A percentile compares a stretch with the other conserved stretches of the same genome.
phyloP scores from a whole-genome alignment of 2,113 vertebrate species.

The Ctenomys sociabilis region DNA sequence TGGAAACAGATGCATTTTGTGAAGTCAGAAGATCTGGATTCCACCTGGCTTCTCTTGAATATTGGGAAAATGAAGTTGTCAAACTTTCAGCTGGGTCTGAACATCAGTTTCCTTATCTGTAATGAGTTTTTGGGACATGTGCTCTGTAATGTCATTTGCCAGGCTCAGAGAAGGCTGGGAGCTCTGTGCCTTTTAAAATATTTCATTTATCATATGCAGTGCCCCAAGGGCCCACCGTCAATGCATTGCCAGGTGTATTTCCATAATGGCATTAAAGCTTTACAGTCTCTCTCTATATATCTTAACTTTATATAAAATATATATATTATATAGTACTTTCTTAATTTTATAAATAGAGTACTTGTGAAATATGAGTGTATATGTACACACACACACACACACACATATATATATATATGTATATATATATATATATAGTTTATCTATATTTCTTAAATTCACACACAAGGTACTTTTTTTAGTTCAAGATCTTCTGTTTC shows the following conservation, averaged over 20 bases:
- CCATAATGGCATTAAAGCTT: background rate
- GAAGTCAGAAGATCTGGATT: background rate
- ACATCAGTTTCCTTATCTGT: background rate
- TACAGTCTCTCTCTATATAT: background rate
- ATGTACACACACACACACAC: too few species aligned
- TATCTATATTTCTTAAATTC: background rate
- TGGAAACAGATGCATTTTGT: background rate
- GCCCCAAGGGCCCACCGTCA: background rate
- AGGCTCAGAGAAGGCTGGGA: background rate
- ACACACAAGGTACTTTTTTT: background rate
- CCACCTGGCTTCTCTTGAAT: background rate
- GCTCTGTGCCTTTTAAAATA: background rate
- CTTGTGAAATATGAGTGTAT: background rate
- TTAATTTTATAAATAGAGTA: background rate
- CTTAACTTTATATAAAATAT: too few species aligned
- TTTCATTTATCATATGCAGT: background rate
- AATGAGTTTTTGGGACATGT: background rate
- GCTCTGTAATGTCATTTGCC: background rate
- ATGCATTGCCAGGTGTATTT: background rate
- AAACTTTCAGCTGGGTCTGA: background rate
- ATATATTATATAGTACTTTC: background rate
- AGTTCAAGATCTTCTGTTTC: background rate
- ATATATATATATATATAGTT: too few species aligned
- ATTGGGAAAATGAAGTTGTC: background rate
- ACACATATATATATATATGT: too few species aligned